phyloP scores from a whole-genome alignment of 2,797 vertebrate genomes.

The Rhyacichthys aspro region DNA sequence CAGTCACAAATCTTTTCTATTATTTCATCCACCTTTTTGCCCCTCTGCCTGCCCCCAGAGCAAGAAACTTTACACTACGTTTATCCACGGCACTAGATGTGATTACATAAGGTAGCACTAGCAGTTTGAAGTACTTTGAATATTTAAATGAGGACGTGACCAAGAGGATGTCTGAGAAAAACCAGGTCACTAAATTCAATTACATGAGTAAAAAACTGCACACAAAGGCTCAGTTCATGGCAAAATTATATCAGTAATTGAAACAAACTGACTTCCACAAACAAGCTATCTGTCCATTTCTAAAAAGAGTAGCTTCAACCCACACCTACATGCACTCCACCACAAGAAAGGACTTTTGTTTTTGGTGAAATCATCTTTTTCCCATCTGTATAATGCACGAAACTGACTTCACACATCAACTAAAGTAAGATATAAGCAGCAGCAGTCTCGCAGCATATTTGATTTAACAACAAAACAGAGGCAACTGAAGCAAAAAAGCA shows the following conservation, averaged over 20 bases:
- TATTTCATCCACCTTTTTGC: no score
- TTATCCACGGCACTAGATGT: not conserved
- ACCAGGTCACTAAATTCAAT: conserved; percentile 50
- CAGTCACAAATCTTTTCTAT: no score
- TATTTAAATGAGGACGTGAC: conserved; percentile 57
- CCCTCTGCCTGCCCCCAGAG: no score
- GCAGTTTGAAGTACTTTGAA: conserved; percentile 43
- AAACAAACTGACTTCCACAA: conserved; percentile 49
- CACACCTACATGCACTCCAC: conserved; percentile 8
- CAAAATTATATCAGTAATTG: conserved; percentile 50
- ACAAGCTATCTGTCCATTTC: conserved; percentile 5
- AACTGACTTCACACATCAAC: no score
- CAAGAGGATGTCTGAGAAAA: conserved; percentile 39
- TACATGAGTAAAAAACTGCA: conserved; percentile 27
- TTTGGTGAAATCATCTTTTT: conserved; percentile 10
- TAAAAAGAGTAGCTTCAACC: conserved; percentile 33
- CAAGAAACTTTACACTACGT: no score
- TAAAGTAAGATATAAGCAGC: no score
- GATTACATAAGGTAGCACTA: conserved; percentile 5
- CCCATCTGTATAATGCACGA: no score
- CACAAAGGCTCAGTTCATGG: conserved; percentile 45
- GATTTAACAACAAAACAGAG: not conserved
- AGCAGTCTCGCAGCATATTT: no score
- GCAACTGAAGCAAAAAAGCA: not conserved
- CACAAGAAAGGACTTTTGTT: conserved; percentile 17